Conservation (phyloP, 64 coral and sea anemone species). For the Platygyra sinensis region DNA sequence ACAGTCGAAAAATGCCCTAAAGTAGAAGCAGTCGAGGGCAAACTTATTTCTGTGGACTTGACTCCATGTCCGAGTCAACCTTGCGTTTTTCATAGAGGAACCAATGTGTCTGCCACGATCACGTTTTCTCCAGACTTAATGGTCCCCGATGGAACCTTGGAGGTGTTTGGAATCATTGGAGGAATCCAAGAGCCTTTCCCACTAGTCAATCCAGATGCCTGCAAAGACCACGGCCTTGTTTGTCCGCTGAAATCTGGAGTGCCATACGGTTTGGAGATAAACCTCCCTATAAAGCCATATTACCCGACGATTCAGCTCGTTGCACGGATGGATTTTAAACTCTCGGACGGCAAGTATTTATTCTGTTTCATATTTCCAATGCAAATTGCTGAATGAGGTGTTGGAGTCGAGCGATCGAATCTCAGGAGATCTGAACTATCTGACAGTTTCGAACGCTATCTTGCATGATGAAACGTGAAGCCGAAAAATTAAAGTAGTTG, state of each 20-base stretch:
- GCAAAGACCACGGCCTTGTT: constrained; percentile 1
- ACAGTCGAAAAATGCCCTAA: not conserved
- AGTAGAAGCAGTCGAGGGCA: not conserved
- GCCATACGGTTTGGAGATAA: not conserved
- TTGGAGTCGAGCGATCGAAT: not conserved
- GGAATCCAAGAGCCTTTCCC: not conserved
- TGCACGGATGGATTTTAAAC: constrained; percentile 23
- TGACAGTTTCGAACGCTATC: not conserved
- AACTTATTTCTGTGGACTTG: not conserved
- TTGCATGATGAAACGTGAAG: too few species aligned
- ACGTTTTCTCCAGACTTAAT: not conserved
- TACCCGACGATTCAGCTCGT: constrained; percentile 1
- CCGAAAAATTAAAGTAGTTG: too few species aligned
- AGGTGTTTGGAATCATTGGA: not conserved
- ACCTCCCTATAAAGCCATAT: not conserved
- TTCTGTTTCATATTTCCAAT: constrained; percentile 24
- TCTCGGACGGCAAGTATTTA: not conserved
- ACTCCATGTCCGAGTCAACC: constrained; percentile 9
- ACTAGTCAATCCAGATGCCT: not conserved
- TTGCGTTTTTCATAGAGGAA: constrained; percentile 46
- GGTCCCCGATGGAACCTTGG: not conserved
- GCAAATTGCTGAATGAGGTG: not conserved
- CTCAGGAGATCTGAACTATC: too few species aligned
- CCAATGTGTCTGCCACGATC: not conserved
- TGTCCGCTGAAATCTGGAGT: constrained; percentile 33